Evolutionary conservation across 1,140 invertebrate genomes (phyloP).

Genomic region (Drosophila pallidifrons): DNA sequence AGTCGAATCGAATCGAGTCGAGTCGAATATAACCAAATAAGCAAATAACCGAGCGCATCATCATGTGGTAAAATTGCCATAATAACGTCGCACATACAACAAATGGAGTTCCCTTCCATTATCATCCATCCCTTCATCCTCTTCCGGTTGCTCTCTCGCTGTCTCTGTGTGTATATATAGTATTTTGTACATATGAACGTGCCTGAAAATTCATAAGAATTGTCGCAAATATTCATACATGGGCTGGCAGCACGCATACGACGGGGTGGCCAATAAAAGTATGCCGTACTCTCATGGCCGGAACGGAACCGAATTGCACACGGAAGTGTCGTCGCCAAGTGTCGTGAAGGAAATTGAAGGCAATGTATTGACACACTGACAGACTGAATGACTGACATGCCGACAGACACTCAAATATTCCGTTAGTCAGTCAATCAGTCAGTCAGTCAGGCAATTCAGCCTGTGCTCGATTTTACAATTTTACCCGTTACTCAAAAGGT

Average conservation of each 20-base stretch:
- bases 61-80: slow-evolving; percentile 75
- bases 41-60: slow-evolving; percentile 74
- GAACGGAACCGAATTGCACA: slow-evolving; percentile 77
- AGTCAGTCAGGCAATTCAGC: slow-evolving; percentile 27
- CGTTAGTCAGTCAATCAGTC: slow-evolving; percentile 30
- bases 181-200: slow-evolving; percentile 37
- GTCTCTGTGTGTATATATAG: neutral
- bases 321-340: slow-evolving; percentile 79
- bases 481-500: neutral
- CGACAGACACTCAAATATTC: slow-evolving; percentile 49
- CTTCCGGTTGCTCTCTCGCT: slow-evolving; percentile 29
- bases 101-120: slow-evolving; percentile 44
- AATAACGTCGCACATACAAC: slow-evolving; percentile 71
- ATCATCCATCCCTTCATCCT: slow-evolving; percentile 55
- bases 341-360: slow-evolving; percentile 74
- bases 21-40: slow-evolving; percentile 54
- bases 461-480: slow-evolving; percentile 21
- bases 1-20: neutral
- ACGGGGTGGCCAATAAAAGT: slow-evolving; percentile 66
- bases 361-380: slow-evolving; percentile 51
- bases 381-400: slow-evolving; percentile 8
- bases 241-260: slow-evolving; percentile 74
- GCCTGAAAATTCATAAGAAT: slow-evolving; percentile 80
- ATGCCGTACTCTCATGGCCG: slow-evolving; percentile 46
- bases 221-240: slow-evolving; percentile 81